Evolutionary conservation across 2,888 invertebrate species (phyloP).

Genomic region (Prosapia bicincta): DNA sequence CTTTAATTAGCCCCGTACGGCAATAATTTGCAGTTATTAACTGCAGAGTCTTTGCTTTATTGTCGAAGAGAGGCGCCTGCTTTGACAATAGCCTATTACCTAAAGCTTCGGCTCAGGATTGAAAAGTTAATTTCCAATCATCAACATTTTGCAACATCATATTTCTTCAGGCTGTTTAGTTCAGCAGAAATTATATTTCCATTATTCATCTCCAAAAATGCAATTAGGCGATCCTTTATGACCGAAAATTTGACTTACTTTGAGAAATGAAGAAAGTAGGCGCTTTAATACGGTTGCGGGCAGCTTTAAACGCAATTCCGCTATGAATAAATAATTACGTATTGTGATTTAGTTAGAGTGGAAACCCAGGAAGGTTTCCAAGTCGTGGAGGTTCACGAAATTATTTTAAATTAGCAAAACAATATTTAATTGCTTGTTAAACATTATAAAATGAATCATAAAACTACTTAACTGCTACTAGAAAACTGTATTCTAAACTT

Average conservation of each 20-base stretch:
- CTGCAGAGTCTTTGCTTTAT: not conserved
- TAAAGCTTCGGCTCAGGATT: not conserved
- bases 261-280: too few relatives aligned
- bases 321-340: too few relatives aligned
- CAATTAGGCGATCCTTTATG: not conserved
- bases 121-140: not conserved
- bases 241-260: not conserved
- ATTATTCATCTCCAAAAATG: not conserved
- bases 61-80: not conserved
- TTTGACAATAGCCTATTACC: not conserved
- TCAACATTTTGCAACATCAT: not conserved
- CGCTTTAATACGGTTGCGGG: too few relatives aligned
- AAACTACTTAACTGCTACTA: too few relatives aligned
- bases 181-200: not conserved
- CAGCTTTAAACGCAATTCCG: too few relatives aligned
- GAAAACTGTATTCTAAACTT: too few relatives aligned
- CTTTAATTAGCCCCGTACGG: not conserved
- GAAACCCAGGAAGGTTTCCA: too few relatives aligned
- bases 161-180: not conserved
- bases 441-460: too few relatives aligned
- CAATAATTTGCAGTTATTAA: not conserved
- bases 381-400: too few relatives aligned
- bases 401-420: too few relatives aligned
- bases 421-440: too few relatives aligned
- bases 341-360: too few relatives aligned